These are phyloP conservation scores for Archocentrus centrarchus DNA, from an alignment of 2,113 vertebrate genomes.

Conservation along the genomic window DNA sequence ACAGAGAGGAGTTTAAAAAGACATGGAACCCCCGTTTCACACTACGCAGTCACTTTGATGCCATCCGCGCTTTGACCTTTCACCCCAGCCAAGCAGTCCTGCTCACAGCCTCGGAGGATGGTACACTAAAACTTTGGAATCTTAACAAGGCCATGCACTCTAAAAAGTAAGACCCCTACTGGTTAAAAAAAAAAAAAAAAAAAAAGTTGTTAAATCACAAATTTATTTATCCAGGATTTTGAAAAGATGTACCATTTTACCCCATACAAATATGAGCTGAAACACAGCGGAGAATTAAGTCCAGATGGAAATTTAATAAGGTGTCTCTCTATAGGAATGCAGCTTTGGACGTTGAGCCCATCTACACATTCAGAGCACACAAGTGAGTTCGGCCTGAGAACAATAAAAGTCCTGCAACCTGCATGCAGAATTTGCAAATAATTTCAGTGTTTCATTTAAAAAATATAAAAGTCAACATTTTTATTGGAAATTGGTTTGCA, in stretches of 20 bases:
- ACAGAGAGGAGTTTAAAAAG: constrained; percentile 89
- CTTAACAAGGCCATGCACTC: constrained; percentile 90
- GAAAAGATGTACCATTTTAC: neutral
- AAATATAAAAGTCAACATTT: neutral
- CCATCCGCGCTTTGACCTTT: constrained; percentile 89
- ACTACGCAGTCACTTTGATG: constrained; percentile 91
- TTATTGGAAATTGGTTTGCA: neutral
- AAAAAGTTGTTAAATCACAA: neutral
- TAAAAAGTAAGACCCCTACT: constrained; percentile 85
- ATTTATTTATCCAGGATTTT: neutral
- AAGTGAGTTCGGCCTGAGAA: constrained; percentile 76
- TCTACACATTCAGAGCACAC: constrained; percentile 93
- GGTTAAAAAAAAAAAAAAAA: neutral
- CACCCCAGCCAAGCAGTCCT: constrained; percentile 89
- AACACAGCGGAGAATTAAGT: neutral
- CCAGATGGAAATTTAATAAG: neutral
- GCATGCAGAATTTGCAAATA: neutral
- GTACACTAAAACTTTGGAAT: constrained; percentile 94
- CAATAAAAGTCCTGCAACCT: neutral
- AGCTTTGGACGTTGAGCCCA: constrained; percentile 90
- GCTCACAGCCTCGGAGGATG: constrained; percentile 89
- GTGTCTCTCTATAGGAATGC: constrained; percentile 80
- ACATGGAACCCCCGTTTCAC: constrained; percentile 93
- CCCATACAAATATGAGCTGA: neutral
- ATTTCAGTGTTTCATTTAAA: neutral